Conservation (phyloP, 2,797 vertebrate species). For the Bucorvus abyssinicus region DNA sequence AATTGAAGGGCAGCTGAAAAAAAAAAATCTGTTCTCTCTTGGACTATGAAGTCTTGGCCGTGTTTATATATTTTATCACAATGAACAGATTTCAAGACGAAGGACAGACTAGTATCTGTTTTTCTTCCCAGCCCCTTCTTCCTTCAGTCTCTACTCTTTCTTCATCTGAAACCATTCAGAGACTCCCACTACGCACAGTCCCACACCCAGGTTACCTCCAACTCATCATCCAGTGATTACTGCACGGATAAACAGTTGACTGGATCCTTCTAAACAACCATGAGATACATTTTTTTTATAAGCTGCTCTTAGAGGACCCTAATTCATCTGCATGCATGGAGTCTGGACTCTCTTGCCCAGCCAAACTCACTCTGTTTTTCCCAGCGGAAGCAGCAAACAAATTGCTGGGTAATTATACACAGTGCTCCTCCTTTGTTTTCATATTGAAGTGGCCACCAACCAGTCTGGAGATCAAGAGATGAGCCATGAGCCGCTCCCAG, state of each 20-base stretch:
- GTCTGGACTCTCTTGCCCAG: background rate
- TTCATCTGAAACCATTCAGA: slow-evolving; percentile 39
- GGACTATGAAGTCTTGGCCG: slow-evolving; percentile 6
- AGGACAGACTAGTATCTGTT: slow-evolving; percentile 58
- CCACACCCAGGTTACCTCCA: slow-evolving; percentile 11
- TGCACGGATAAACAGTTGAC: slow-evolving; percentile 39
- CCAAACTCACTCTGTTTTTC: background rate
- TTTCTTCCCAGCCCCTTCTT: slow-evolving; percentile 45
- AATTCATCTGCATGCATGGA: slow-evolving; percentile 19
- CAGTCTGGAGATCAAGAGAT: slow-evolving; percentile 13
- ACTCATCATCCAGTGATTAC: slow-evolving; percentile 38
- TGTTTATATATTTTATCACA: slow-evolving; percentile 56
- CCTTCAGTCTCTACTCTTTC: slow-evolving; percentile 16
- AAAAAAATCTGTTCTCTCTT: slow-evolving; percentile 16
- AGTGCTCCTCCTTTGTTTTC: background rate
- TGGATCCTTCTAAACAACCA: slow-evolving; percentile 26
- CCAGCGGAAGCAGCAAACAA: background rate
- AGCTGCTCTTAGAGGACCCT: slow-evolving; percentile 29
- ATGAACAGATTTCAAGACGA: slow-evolving; percentile 59
- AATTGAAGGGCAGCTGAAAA: slow-evolving; percentile 46
- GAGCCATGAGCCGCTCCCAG: background rate
- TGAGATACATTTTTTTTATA: slow-evolving; percentile 34
- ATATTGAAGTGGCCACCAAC: background rate
- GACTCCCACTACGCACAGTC: background rate
- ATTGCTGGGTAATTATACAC: background rate